A percentile compares a stretch with the other conserved stretches of the same genome.
Evolutionary conservation across 2,113 vertebrate species (phyloP).

Genomic region (Aix galericulata): DNA sequence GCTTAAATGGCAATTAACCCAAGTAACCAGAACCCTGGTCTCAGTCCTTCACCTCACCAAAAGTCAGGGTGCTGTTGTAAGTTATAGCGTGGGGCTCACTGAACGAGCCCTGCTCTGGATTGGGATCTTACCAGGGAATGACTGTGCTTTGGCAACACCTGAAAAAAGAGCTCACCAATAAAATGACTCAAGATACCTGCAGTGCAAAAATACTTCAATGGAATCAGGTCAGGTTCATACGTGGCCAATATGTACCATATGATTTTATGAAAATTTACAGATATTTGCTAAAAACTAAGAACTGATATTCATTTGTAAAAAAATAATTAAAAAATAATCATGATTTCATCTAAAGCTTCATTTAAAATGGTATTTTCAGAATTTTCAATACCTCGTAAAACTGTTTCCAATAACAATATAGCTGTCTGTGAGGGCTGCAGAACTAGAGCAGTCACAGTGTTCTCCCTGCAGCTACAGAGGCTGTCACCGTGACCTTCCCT

Average conservation of each 20-base stretch:
- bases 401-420: not conserved
- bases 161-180: not conserved
- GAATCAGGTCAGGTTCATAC: not conserved
- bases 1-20: not conserved
- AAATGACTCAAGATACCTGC: not conserved
- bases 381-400: not conserved
- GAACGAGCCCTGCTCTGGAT: not conserved
- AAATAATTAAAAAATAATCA: not conserved
- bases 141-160: not conserved
- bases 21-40: not conserved
- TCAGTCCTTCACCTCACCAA: not conserved
- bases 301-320: not conserved
- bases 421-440: too few relatives aligned
- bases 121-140: not conserved
- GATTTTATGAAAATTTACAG: not conserved
- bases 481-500: not conserved
- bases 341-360: not conserved
- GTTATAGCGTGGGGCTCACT: not conserved
- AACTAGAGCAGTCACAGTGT: not conserved
- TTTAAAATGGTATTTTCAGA: not conserved
- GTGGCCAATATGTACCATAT: not conserved
- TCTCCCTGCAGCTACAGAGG: not conserved
- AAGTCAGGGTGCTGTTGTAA: not conserved
- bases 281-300: not conserved
- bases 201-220: not conserved